phyloP scores from a whole-genome alignment of 2,888 invertebrate genomes.

The Dynastes hyllus region DNA sequence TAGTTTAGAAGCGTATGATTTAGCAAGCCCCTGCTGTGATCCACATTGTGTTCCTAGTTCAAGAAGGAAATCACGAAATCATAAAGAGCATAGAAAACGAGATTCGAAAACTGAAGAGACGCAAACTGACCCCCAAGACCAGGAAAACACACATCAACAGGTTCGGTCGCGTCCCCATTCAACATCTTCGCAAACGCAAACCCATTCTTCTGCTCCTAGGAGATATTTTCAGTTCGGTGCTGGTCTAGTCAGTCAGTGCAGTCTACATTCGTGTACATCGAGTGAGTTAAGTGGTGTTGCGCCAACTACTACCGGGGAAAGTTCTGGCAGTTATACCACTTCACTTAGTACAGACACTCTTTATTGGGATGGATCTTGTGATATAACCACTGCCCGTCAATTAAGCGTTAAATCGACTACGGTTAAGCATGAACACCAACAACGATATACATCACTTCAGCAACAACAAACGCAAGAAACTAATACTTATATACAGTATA shows the following conservation, averaged over 20 bases:
- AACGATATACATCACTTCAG: conserved; percentile 59
- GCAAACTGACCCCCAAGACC: conserved; percentile 72
- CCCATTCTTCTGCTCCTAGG: conserved; percentile 64
- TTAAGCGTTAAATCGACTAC: conserved; percentile 68
- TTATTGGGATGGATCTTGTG: conserved; percentile 81
- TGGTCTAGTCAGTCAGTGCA: conserved; percentile 84
- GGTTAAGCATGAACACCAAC: conserved; percentile 66
- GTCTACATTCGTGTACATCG: conserved; percentile 87
- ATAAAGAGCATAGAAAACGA: conserved; percentile 76
- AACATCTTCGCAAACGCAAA: conserved; percentile 61
- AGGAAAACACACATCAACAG: conserved; percentile 66
- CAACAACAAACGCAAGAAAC: conserved; percentile 63
- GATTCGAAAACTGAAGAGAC: conserved; percentile 71
- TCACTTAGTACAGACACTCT: conserved; percentile 90
- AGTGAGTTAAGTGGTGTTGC: conserved; percentile 81
- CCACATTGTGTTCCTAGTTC: conserved; percentile 87
- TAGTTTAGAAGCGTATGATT: conserved; percentile 89
- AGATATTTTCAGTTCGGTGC: conserved; percentile 80
- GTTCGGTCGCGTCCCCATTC: conserved; percentile 59
- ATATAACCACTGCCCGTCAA: conserved; percentile 68
- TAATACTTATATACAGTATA: conserved; percentile 72
- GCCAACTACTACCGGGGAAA: conserved; percentile 77
- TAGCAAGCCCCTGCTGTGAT: conserved; percentile 91
- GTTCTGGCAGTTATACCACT: conserved; percentile 87
- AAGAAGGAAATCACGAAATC: conserved; percentile 72